Conservation (phyloP, 2,113 vertebrate species). For the Antechinus stuartii region DNA sequence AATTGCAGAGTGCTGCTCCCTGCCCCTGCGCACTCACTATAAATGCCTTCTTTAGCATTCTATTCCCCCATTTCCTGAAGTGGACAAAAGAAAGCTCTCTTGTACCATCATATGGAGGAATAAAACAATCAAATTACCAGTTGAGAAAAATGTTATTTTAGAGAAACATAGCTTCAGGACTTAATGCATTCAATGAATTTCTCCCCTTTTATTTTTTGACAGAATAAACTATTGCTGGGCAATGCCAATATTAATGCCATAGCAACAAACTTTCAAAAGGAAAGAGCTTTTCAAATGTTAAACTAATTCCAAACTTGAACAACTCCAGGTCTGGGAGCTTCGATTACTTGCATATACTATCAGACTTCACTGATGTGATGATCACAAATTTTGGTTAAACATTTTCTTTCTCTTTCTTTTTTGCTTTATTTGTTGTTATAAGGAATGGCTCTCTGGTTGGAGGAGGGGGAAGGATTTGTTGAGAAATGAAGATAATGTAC, state of each 20-base stretch:
- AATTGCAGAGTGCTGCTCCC: background rate
- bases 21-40: background rate
- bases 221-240: constrained; percentile 23
- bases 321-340: background rate
- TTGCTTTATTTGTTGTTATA: background rate
- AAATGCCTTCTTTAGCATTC: constrained; percentile 11
- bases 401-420: background rate
- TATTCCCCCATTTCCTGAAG: constrained; percentile 2
- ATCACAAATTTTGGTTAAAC: background rate
- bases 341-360: background rate
- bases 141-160: background rate
- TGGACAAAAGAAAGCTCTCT: background rate
- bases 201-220: constrained; percentile 3
- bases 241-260: background rate
- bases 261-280: background rate
- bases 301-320: background rate
- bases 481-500: background rate
- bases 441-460: background rate
- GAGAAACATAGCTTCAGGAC: background rate
- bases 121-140: background rate
- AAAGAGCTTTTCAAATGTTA: background rate
- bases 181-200: constrained; percentile 19
- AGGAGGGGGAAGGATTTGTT: background rate
- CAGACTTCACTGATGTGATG: background rate
- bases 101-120: background rate